Base-by-base conservation (phyloP, 2,888 invertebrate species). In the Acanthosepion esculentum region DNA sequence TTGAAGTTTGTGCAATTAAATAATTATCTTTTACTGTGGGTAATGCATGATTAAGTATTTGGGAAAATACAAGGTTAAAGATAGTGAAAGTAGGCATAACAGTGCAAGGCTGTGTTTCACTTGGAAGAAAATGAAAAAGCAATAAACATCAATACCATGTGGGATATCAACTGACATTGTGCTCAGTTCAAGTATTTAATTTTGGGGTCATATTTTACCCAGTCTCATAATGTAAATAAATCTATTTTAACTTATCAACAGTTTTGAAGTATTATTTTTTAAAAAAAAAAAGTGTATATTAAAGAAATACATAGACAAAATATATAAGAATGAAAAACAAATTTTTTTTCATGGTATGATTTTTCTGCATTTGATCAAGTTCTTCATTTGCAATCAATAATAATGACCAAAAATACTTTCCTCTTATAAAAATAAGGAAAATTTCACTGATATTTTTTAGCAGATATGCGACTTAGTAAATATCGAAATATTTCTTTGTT, bases 31-130 rank as follows among this genome's bases (percentile, higher is more conserved):
- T 33, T 12, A n/a, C 33, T 78, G n/a, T 5, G 18, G n/a, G 15
- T n/a, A 78, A 78, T 78, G 78, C 12, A 78, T 33, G n/a, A 78
- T n/a, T 78, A 6, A 26, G n/a, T 12, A 10, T n/a, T 10, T 7
- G n/a, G 29, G 20, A 64, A 64, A 64, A 64, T 78, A n/a, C n/a
- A 29, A 18, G n/a, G 78, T 78, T 26, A 78, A 64, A 64, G 78
- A 78, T 78, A 29, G 78, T 78, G 78, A n/a, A 78, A n/a, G 78
- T 33, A 78, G 78, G n/a, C n/a, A 33, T 78, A n/a, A 78, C 12
- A n/a, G 78, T 78, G 78, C 78, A 78, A 78, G 78, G 78, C 78
- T 78, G 78, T n/a, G 33, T 78, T 78, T 78, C 78, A 78, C n/a
- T 33, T 78, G n/a, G n/a, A 78, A 78, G n/a, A n/a, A 78, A 78